Evolutionary conservation across 37 sponge, comb jelly and placozoan species (phyloP).

Genomic region (Diacarnus erythraeanus): DNA sequence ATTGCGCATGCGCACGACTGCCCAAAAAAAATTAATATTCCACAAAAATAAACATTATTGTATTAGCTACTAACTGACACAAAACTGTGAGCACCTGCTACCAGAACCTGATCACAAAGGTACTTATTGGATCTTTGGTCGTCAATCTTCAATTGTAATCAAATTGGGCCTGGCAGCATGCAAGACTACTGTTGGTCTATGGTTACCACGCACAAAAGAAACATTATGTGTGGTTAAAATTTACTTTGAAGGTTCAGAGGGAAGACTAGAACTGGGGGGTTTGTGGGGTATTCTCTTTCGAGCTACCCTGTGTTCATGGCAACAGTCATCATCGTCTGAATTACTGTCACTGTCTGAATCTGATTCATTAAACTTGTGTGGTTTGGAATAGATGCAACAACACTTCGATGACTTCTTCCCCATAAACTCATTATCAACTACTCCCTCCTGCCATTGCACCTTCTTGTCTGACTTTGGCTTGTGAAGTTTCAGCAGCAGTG

Average conservation of each 20-base stretch:
- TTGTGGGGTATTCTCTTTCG: conserved; percentile 30
- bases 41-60: too few species aligned
- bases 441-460: conserved; percentile 90
- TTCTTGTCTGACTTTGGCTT: conserved; percentile 82
- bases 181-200: too few species aligned
- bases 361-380: conserved; percentile 68
- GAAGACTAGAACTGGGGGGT: neutral
- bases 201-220: too few species aligned
- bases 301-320: conserved; percentile 71
- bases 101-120: too few species aligned
- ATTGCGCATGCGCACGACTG: too few species aligned
- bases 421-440: conserved; percentile 94
- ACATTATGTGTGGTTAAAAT: too few species aligned
- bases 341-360: conserved; percentile 65
- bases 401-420: conserved; percentile 98
- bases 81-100: too few species aligned
- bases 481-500: conserved; percentile 54
- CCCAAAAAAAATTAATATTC: too few species aligned
- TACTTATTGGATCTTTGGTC: too few species aligned
- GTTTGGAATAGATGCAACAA: conserved; percentile 92
- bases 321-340: conserved; percentile 62
- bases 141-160: too few species aligned
- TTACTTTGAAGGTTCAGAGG: neutral
- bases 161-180: too few species aligned
- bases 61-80: too few species aligned